Evolutionary conservation across 2,797 vertebrate genomes (phyloP).

Genomic region (Acanthiza pusilla): DNA sequence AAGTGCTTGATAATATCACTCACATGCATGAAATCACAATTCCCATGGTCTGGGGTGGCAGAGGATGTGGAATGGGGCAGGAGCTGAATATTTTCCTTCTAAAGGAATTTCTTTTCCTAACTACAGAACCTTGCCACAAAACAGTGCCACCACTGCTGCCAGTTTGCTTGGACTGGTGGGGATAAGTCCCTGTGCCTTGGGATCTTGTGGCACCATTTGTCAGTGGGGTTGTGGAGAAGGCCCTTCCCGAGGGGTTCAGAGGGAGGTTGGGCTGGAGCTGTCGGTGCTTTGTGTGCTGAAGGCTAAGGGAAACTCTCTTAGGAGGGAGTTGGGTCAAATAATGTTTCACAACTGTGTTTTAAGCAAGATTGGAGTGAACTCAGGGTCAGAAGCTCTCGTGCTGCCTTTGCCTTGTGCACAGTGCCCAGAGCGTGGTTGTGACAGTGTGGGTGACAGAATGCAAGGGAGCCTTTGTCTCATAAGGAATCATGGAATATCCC

Average conservation of each 20-base stretch:
- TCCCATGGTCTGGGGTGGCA: background rate
- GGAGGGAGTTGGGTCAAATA: background rate
- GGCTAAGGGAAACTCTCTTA: background rate
- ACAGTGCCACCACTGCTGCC: background rate
- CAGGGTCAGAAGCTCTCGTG: background rate
- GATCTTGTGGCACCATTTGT: background rate
- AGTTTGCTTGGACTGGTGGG: background rate
- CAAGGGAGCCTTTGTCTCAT: background rate
- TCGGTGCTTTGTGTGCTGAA: background rate
- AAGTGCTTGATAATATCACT: background rate
- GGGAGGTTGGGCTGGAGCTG: background rate
- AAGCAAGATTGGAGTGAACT: background rate
- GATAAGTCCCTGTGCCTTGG: background rate
- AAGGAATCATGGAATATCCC: background rate
- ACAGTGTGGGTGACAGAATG: background rate
- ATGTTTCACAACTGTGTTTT: background rate
- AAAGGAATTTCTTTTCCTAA: background rate
- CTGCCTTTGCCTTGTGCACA: background rate
- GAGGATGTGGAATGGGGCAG: background rate
- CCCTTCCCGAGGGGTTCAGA: background rate
- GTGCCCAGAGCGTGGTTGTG: background rate
- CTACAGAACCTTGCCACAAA: background rate
- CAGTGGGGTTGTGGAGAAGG: background rate
- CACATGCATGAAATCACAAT: rapidly evolving
- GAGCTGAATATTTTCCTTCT: background rate